Percentiles rank a stretch among this genome's conserved stretches.
Evolutionary conservation across 2,888 invertebrate genomes (phyloP).

Genomic region (Xestia sexstrigata): DNA sequence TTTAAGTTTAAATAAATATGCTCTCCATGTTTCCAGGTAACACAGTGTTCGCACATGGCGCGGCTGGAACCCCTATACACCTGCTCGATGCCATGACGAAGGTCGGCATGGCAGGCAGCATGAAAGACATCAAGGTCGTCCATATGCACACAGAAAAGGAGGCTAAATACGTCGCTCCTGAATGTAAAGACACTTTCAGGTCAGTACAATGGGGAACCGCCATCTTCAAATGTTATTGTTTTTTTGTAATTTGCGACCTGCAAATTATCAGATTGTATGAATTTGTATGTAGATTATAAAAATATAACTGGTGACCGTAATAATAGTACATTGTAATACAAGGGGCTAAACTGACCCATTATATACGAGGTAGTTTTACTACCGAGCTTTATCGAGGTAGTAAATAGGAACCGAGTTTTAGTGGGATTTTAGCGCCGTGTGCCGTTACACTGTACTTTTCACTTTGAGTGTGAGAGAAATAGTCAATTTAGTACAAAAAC

Average conservation of each 20-base stretch:
- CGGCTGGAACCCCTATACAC: conserved; percentile 96
- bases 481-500: too few relatives aligned
- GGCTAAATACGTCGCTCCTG: conserved; percentile 94
- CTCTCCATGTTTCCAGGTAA: conserved; percentile 91
- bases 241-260: neutral
- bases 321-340: too few relatives aligned
- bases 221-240: neutral
- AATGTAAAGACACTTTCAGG: conserved; percentile 93
- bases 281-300: neutral
- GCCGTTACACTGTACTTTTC: too few relatives aligned
- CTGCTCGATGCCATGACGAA: conserved; percentile 95
- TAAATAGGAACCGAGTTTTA: too few relatives aligned
- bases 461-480: too few relatives aligned
- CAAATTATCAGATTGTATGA: too few relatives aligned
- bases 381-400: too few relatives aligned
- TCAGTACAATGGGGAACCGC: conserved; percentile 64
- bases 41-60: conserved; percentile 96
- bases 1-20: neutral
- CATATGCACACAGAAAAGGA: conserved; percentile 98
- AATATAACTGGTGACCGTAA: neutral
- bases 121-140: conserved; percentile 95
- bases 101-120: conserved; percentile 92
- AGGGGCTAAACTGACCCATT: too few relatives aligned
- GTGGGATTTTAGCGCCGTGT: too few relatives aligned
- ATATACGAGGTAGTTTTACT: too few relatives aligned